Evolutionary conservation across 2,888 invertebrate genomes (phyloP).

Genomic region (Pteria penguin): DNA sequence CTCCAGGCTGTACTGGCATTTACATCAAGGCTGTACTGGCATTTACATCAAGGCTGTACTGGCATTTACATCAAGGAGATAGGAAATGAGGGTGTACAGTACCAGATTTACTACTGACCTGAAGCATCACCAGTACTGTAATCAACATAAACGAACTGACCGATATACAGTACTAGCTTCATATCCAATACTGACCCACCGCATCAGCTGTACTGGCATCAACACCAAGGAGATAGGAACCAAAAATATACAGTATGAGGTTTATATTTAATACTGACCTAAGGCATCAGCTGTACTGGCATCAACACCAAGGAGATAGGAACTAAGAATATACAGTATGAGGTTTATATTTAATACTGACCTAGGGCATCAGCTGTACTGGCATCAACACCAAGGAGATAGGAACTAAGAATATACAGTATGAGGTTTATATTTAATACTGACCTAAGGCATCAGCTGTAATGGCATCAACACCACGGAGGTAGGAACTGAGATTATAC

Average conservation of each 20-base stretch:
- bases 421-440: background rate
- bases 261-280: constrained; percentile 49
- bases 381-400: constrained; percentile 63
- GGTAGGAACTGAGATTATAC: constrained; percentile 59
- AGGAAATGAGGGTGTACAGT: too few species aligned
- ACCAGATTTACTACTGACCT: too few species aligned
- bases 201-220: constrained; percentile 63
- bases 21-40: too few species aligned
- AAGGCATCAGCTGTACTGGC: constrained; percentile 63
- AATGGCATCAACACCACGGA: constrained; percentile 63
- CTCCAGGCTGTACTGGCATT: too few species aligned
- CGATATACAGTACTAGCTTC: background rate
- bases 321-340: constrained; percentile 50
- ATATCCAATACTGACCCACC: constrained; percentile 54
- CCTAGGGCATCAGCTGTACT: constrained; percentile 66
- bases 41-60: too few species aligned
- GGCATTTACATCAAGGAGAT: too few species aligned
- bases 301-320: constrained; percentile 62
- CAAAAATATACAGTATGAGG: constrained; percentile 44
- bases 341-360: constrained; percentile 29
- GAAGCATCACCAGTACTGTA: too few species aligned
- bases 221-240: constrained; percentile 62
- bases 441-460: constrained; percentile 66
- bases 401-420: constrained; percentile 54
- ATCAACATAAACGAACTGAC: too few species aligned